Evolutionary conservation across 2,797 vertebrate species (phyloP).

Genomic region (Smutsia gigantea): DNA sequence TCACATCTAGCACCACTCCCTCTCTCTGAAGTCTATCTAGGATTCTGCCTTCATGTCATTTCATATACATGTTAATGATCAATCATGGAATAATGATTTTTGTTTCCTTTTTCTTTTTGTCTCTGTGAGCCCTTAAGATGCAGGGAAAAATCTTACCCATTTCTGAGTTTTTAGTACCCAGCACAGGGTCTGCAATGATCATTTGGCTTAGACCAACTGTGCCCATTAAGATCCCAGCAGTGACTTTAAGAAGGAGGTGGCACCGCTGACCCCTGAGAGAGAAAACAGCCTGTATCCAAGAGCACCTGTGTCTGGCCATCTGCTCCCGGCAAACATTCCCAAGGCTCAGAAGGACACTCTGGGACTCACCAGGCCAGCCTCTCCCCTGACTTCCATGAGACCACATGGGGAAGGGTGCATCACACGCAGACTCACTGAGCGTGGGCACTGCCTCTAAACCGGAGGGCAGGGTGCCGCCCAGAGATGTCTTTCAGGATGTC

Average conservation of each 20-base stretch:
- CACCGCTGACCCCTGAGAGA: not conserved
- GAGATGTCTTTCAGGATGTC: not conserved
- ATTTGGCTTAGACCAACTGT: not conserved
- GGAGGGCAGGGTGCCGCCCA: not conserved
- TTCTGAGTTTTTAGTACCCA: not conserved
- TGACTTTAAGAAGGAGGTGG: not conserved
- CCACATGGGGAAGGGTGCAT: no score
- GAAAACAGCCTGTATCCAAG: not conserved
- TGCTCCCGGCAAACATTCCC: not conserved
- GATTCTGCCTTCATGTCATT: not conserved
- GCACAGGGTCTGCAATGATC: not conserved
- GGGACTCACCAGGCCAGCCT: not conserved
- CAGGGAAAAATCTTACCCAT: not conserved
- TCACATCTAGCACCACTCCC: not conserved
- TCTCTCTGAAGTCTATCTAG: not conserved
- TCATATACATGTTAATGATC: not conserved
- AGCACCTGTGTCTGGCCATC: accelerated
- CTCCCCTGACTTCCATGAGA: not conserved
- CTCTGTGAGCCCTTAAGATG: not conserved
- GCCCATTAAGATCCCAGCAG: not conserved
- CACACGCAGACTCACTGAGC: accelerated
- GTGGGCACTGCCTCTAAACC: not conserved
- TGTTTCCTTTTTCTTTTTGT: not conserved
- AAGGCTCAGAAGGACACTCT: not conserved
- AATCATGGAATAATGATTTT: not conserved